Evolutionary conservation across 2,113 vertebrate species (phyloP).

Genomic region (Hemichromis elongatus): DNA sequence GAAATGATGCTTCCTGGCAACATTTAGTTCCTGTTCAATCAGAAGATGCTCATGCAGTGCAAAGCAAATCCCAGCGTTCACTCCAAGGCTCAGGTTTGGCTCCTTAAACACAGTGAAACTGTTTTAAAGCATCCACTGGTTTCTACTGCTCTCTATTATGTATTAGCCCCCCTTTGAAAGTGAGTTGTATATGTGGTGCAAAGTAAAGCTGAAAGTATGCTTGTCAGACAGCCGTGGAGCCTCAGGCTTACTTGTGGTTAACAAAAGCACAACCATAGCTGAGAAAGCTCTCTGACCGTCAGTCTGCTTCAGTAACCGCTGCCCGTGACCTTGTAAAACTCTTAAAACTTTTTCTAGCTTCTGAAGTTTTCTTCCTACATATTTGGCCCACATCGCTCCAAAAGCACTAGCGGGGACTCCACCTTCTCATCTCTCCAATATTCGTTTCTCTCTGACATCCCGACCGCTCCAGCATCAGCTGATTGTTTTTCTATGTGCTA

Average conservation of each 20-base stretch:
- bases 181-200: neutral
- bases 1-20: neutral
- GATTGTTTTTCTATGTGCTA: neutral
- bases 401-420: neutral
- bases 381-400: neutral
- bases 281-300: neutral
- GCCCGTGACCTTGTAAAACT: neutral
- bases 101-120: neutral
- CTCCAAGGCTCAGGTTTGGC: neutral
- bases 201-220: neutral
- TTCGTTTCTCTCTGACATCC: neutral
- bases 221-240: neutral
- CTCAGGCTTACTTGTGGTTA: neutral
- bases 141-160: neutral
- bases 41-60: neutral
- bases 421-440: neutral
- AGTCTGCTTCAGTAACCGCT: neutral
- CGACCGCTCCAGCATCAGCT: neutral
- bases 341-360: neutral
- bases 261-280: neutral
- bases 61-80: neutral
- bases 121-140: neutral
- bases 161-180: neutral
- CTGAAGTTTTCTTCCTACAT: neutral
- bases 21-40: neutral